phyloP scores from a whole-genome alignment of 2,888 invertebrate species.

The Amphipyra tragopoginis region DNA sequence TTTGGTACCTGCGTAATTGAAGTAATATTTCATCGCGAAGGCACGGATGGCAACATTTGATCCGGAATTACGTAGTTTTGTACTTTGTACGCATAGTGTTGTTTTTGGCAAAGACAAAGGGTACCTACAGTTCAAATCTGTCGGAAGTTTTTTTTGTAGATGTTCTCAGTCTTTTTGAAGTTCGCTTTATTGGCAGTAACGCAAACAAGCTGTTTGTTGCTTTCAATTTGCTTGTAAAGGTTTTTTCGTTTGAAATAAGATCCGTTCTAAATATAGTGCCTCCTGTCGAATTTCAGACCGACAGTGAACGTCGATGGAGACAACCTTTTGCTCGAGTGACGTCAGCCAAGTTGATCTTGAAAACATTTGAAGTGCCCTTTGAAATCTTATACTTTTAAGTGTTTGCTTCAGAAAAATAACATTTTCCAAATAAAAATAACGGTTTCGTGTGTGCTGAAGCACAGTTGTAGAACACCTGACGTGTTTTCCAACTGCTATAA shows the following conservation, averaged over 20 bases:
- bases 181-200: constrained; percentile 26
- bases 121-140: constrained; percentile 2
- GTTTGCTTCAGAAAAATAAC: constrained; percentile 9
- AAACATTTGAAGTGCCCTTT: constrained; percentile 29
- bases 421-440: constrained; percentile 9
- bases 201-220: constrained; percentile 16
- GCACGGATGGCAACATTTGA: constrained; percentile 22
- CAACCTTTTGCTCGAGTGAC: constrained; percentile 45
- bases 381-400: constrained; percentile 9
- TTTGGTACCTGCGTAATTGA: constrained; percentile 44
- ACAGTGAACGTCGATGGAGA: constrained; percentile 31
- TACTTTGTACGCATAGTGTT: background rate
- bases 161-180: constrained; percentile 4
- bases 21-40: constrained; percentile 45
- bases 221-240: constrained; percentile 14
- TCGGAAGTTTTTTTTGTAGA: constrained; percentile 11
- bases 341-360: constrained; percentile 29
- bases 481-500: constrained; percentile 33
- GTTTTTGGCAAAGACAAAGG: constrained; percentile 10
- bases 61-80: constrained; percentile 9
- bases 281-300: constrained; percentile 22
- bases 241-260: constrained; percentile 29
- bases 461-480: constrained; percentile 29
- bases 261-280: constrained; percentile 35
- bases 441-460: constrained; percentile 1